Percentiles rank a stretch among this genome's conserved stretches.
These are phyloP conservation scores for Elaphurus davidianus DNA, from an alignment of 2,113 vertebrate species.

Conservation along the genomic window DNA sequence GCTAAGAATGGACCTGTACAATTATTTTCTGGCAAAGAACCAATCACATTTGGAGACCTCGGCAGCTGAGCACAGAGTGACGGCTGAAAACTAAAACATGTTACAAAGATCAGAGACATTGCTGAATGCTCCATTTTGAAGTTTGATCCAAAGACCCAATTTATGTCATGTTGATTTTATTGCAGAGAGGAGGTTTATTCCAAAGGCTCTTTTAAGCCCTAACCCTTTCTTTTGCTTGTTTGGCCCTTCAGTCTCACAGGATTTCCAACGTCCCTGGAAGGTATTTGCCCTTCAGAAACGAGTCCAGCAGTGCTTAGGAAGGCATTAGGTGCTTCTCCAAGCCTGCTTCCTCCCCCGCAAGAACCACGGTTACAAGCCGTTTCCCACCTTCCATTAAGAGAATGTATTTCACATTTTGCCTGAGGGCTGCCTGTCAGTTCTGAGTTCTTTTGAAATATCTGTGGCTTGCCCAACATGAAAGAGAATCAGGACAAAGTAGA, in stretches of 20 bases:
- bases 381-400: not conserved
- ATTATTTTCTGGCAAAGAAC: slow-evolving; percentile 74
- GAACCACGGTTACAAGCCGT: not conserved
- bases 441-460: slow-evolving; percentile 39
- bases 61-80: slow-evolving; percentile 72
- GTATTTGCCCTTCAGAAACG: slow-evolving; percentile 61
- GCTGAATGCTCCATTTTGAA: slow-evolving; percentile 76
- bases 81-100: slow-evolving; percentile 76
- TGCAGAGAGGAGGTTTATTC: slow-evolving; percentile 55
- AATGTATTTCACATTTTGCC: not conserved
- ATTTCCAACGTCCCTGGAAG: slow-evolving; percentile 65
- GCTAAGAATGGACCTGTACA: slow-evolving; percentile 67
- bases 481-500: not conserved
- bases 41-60: slow-evolving; percentile 74
- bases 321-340: not conserved
- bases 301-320: slow-evolving; percentile 40
- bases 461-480: slow-evolving; percentile 24
- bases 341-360: not conserved
- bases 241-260: not conserved
- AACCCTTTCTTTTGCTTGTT: slow-evolving; percentile 5
- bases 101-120: slow-evolving; percentile 76
- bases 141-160: slow-evolving; percentile 75
- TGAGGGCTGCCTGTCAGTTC: not conserved
- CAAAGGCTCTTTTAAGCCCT: slow-evolving; percentile 53
- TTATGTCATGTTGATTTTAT: slow-evolving; percentile 73